Evolutionary conservation across 2,888 invertebrate species (phyloP).

Genomic region (Scrobipalpa costella): DNA sequence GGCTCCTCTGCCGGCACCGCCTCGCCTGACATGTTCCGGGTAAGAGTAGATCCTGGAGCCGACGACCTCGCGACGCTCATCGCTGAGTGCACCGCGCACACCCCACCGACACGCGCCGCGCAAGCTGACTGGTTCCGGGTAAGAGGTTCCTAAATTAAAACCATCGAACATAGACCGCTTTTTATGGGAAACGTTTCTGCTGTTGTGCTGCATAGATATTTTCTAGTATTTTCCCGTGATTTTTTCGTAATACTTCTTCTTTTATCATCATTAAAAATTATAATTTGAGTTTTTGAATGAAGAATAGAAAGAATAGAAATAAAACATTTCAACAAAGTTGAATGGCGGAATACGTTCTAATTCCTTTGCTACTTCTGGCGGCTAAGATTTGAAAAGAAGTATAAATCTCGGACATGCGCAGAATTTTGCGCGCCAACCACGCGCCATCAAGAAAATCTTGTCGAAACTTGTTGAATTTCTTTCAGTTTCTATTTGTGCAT

Average conservation of each 20-base stretch:
- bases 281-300: too few relatives aligned
- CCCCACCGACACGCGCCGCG: too few relatives aligned
- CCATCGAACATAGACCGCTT: not conserved
- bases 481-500: conserved; percentile 5
- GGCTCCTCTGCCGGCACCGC: conserved; percentile 97
- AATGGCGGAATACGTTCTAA: not conserved
- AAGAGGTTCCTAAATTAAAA: too few relatives aligned
- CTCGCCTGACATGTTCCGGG: conserved; percentile 95
- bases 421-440: not conserved
- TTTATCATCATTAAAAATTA: too few relatives aligned
- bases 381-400: not conserved
- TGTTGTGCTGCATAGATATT: not conserved
- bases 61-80: not conserved
- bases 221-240: not conserved
- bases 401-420: not conserved
- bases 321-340: not conserved
- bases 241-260: too few relatives aligned
- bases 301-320: too few relatives aligned
- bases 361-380: not conserved
- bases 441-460: conserved; percentile 10
- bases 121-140: too few relatives aligned
- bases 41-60: conserved; percentile 51
- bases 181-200: not conserved
- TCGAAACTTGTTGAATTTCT: conserved; percentile 19
- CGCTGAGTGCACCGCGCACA: too few relatives aligned